phyloP scores from a whole-genome alignment of 2,797 vertebrate species.

The Hydrocynus forskahlii region DNA sequence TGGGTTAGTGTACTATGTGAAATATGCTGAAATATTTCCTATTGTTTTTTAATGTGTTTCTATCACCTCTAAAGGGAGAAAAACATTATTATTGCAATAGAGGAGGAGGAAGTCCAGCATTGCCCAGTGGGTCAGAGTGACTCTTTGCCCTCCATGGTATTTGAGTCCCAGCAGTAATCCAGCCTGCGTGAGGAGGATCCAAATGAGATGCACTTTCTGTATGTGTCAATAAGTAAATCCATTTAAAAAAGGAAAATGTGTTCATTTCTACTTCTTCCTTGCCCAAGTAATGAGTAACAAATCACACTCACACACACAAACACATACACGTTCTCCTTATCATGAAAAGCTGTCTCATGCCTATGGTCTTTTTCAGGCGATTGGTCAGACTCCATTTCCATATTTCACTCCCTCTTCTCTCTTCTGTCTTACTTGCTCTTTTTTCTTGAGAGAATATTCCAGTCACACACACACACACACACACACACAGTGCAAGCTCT shows the following conservation, averaged over 20 bases:
- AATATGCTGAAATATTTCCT: not conserved
- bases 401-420: constrained; percentile 24
- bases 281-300: constrained; percentile 50
- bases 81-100: not conserved
- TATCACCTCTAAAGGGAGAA: constrained; percentile 37
- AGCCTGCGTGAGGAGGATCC: constrained; percentile 64
- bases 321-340: constrained; percentile 62
- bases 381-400: constrained; percentile 25
- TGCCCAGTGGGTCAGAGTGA: constrained; percentile 46
- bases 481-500: not conserved
- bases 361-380: not conserved
- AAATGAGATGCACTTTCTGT: constrained; percentile 65
- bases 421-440: not conserved
- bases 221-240: constrained; percentile 37
- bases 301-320: constrained; percentile 55
- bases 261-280: constrained; percentile 61
- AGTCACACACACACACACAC: not conserved
- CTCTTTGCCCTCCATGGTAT: constrained; percentile 67
- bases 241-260: constrained; percentile 46
- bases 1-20: not conserved
- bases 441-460: constrained; percentile 21
- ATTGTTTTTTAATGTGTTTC: not conserved
- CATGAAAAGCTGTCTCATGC: constrained; percentile 11
- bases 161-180: constrained; percentile 66
- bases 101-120: not conserved